Conservation (phyloP, 2,888 invertebrate genomes). For the Xestoiulus laeticollis region DNA sequence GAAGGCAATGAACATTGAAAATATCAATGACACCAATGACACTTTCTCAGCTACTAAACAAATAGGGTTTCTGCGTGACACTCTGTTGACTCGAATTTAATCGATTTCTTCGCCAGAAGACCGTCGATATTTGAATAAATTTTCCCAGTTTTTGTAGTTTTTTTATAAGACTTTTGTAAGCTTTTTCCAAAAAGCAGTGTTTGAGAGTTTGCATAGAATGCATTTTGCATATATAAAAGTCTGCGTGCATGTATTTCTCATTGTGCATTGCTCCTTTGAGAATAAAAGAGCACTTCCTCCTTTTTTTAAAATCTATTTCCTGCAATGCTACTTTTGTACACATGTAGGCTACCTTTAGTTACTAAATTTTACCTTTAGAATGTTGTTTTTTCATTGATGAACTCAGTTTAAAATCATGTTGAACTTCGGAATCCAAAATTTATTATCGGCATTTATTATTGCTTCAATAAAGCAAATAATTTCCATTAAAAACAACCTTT, state of each 20-base stretch:
- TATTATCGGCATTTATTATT: too few relatives aligned
- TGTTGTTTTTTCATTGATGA: too few relatives aligned
- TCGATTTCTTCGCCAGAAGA: neutral
- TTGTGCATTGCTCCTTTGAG: neutral
- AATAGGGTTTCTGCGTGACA: slow-evolving; percentile 29
- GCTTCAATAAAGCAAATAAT: too few relatives aligned
- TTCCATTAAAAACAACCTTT: too few relatives aligned
- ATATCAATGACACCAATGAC: neutral
- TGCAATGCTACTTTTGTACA: neutral
- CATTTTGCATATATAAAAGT: neutral
- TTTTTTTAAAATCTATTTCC: neutral
- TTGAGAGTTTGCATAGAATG: neutral
- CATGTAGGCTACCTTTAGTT: neutral
- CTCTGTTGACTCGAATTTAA: slow-evolving; percentile 27
- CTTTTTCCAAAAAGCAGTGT: neutral
- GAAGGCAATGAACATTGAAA: slow-evolving; percentile 28
- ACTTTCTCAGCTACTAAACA: neutral
- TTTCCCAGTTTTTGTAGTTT: neutral
- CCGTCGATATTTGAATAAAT: neutral
- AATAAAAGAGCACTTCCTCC: neutral
- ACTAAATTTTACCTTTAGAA: too few relatives aligned
- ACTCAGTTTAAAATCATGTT: too few relatives aligned
- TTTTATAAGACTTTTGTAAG: neutral
- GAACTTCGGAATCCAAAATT: too few relatives aligned
- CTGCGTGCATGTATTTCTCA: slow-evolving; percentile 4